Evolutionary conservation across 2,888 invertebrate genomes (phyloP).

Genomic region (Drosophila peninsularis): DNA sequence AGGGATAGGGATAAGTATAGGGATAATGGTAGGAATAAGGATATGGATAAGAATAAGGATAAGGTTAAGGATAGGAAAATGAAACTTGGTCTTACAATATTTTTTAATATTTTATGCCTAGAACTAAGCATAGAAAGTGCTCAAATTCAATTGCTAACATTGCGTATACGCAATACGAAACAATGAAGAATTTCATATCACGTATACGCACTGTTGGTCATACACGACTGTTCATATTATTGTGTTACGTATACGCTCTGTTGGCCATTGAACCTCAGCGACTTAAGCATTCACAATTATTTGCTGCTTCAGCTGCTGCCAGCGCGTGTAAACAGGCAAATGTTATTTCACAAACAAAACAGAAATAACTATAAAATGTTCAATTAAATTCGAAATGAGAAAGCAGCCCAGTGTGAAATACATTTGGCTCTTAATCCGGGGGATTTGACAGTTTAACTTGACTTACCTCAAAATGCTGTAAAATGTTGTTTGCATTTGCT

Average conservation of each 20-base stretch:
- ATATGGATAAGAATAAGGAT: too few species aligned
- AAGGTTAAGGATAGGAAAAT: too few species aligned
- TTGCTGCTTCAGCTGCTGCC: slow-evolving; percentile 51
- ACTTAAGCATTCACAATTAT: slow-evolving; percentile 36
- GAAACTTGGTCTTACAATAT: too few species aligned
- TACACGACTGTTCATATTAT: not conserved
- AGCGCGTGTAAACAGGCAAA: slow-evolving; percentile 28
- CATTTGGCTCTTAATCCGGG: slow-evolving; percentile 9
- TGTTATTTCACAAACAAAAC: not conserved
- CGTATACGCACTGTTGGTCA: not conserved
- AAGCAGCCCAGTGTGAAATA: slow-evolving; percentile 32
- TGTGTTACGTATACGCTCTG: not conserved
- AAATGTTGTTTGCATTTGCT: slow-evolving; percentile 1
- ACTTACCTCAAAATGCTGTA: slow-evolving; percentile 53
- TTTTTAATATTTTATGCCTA: too few species aligned
- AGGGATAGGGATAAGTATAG: too few species aligned
- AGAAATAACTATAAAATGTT: slow-evolving; percentile 7
- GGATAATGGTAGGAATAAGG: too few species aligned
- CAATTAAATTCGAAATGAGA: not conserved
- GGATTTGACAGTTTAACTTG: slow-evolving; percentile 11
- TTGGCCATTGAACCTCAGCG: not conserved
- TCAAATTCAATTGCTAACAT: too few species aligned
- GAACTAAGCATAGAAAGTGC: too few species aligned
- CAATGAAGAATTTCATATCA: too few species aligned
- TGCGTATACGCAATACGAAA: too few species aligned